Conservation (phyloP, 2,113 vertebrate genomes). For the Bothrops jararaca region DNA sequence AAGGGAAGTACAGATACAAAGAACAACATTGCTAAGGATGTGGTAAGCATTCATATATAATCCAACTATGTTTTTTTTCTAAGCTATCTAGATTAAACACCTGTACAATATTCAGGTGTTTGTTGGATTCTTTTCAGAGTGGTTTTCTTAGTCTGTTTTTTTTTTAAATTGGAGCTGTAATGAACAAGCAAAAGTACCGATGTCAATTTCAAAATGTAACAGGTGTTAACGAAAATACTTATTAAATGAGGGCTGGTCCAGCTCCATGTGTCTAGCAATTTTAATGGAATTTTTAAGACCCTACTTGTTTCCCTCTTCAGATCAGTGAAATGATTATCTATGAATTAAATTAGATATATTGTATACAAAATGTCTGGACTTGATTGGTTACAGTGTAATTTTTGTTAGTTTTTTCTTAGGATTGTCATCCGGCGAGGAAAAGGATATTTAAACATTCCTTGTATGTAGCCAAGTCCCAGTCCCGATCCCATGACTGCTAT, state of each 20-base stretch:
- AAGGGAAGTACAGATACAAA: not conserved
- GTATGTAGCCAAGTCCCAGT: not conserved
- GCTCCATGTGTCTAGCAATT: too few relatives aligned
- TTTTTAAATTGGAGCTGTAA: not conserved
- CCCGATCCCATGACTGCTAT: not conserved
- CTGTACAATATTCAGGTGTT: not conserved
- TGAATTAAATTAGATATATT: not conserved
- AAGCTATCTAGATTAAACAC: not conserved
- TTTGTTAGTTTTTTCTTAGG: not conserved
- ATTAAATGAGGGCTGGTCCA: not conserved
- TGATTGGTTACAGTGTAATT: not conserved
- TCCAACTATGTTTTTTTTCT: not conserved
- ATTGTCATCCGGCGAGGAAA: not conserved
- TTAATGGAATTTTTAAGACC: not conserved
- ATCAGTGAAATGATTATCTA: not conserved
- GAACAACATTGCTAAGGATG: not conserved
- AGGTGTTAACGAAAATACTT: not conserved
- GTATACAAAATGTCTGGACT: not conserved
- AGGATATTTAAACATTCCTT: not conserved
- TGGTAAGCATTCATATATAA: not conserved
- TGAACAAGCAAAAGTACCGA: not conserved
- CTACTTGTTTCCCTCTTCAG: not conserved
- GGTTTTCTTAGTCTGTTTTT: not conserved
- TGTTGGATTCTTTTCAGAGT: not conserved
- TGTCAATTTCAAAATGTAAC: not conserved